Conservation (phyloP, 2,888 invertebrate species). For the Pseudococcus jackbeardsleyi region DNA sequence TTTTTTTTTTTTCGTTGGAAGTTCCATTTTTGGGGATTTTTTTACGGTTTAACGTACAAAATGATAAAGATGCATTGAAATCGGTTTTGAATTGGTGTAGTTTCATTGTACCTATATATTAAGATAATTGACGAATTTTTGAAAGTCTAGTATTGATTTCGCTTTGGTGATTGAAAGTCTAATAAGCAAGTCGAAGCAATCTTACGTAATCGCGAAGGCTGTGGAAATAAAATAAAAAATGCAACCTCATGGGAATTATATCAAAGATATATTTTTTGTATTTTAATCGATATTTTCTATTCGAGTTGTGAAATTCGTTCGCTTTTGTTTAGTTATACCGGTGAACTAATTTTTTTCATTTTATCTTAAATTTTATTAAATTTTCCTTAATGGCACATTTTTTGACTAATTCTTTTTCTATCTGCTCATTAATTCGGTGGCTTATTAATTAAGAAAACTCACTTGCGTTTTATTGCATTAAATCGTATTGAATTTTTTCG, state of each 20-base stretch:
- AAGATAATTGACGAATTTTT: not conserved
- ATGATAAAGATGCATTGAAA: not conserved
- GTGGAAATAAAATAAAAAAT: conserved; percentile 15
- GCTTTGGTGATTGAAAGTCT: not conserved
- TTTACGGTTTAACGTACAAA: not conserved
- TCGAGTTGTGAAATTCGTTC: conserved; percentile 2
- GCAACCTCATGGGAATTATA: not conserved
- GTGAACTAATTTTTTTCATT: not conserved
- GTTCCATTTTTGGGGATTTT: not conserved
- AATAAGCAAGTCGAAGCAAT: conserved; percentile 26
- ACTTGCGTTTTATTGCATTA: not conserved
- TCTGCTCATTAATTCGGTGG: not conserved
- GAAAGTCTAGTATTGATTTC: not conserved
- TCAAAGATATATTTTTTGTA: not conserved
- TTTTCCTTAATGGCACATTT: not conserved
- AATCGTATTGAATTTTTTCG: not conserved
- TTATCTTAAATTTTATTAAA: not conserved
- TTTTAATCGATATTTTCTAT: not conserved
- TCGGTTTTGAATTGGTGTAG: not conserved
- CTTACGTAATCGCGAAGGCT: conserved; percentile 42
- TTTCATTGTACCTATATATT: not conserved
- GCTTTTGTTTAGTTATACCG: not conserved
- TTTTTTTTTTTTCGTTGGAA: not conserved
- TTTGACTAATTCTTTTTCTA: not conserved
- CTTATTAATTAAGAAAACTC: conserved; percentile 7